Base-by-base conservation (phyloP, 2,113 vertebrate species). In the Erythrocercus mccallii region DNA sequence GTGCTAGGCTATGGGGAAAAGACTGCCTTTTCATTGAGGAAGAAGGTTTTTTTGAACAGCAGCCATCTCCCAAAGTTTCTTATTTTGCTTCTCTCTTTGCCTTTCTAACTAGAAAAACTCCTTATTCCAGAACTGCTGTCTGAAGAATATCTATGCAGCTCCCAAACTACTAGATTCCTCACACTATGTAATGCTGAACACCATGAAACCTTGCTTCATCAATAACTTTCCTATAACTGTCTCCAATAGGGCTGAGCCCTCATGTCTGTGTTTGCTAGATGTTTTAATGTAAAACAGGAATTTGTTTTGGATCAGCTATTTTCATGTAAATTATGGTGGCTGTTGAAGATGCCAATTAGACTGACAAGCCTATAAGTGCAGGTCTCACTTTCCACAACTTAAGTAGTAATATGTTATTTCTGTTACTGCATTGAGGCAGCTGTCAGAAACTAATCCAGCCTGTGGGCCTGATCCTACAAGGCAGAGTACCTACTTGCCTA, bases 161-260 rank as follows among this genome's bases (percentile, higher is more conserved):
- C 66, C 25, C 25, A 78, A 71, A 51, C 20, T 56, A 60, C n/a
- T 7, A 19, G 6, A 73, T 71, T 27, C 6, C 27, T 91, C 30
- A 3, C 20, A 15, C 7, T 2, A 0, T 30, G 17, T 42, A 54
- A 45, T 0, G 1, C 7, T 82, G 37, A 60, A 70, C 6, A 24
- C 24, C 22, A 42, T 9, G 13, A 76, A 81, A 20, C 9, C 12
- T 19, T 57, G 4, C 13, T 71, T 88, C 47, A 76, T 38, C 25
- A 27, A 17, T 4, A 78, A 27, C 27, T 85, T 82, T 69, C 48
- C 37, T 82, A 13, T 42, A 9, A 24, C 6, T 50, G 5, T 37
- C 14, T 92, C 33, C 37, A 58, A 2, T 4, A 28, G 4, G 19
- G 24, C 37, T 85, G 65, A 81, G 45, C n/a, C 21, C 60, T 87